These are phyloP conservation scores for Endomychus coccineus DNA, from an alignment of 2,888 invertebrate genomes.

Conservation along the genomic window DNA sequence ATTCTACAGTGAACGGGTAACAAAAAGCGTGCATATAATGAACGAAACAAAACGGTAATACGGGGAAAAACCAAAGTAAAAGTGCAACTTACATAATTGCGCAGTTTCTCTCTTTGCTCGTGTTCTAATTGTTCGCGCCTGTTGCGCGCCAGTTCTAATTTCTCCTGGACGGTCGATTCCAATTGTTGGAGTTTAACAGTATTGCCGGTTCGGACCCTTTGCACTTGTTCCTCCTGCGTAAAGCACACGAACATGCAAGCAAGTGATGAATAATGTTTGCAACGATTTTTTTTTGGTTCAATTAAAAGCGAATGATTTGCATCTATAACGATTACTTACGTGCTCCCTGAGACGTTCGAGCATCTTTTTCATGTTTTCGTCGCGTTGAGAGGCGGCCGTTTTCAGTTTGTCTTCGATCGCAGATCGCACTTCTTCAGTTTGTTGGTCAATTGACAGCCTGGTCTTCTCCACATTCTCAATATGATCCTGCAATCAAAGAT, in stretches of 20 bases:
- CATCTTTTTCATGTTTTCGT: conserved; percentile 87
- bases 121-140: conserved; percentile 68
- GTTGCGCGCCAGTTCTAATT: conserved; percentile 60
- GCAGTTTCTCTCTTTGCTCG: conserved; percentile 70
- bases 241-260: conserved; percentile 35
- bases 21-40: conserved; percentile 15
- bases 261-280: conserved; percentile 14
- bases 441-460: conserved; percentile 73
- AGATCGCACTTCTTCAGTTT: conserved; percentile 76
- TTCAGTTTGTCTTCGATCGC: conserved; percentile 84
- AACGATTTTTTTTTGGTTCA: no score
- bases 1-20: conserved; percentile 40
- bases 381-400: conserved; percentile 80
- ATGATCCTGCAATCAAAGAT: conserved; percentile 46
- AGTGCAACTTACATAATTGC: conserved; percentile 60
- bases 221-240: conserved; percentile 66
- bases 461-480: conserved; percentile 59
- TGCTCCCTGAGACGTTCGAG: conserved; percentile 86
- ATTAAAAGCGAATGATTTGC: conserved; percentile 2
- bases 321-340: conserved; percentile 50
- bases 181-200: conserved; percentile 60
- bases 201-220: conserved; percentile 62
- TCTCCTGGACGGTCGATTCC: conserved; percentile 61
- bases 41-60: conserved; percentile 2
- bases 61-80: background rate